A percentile compares a stretch with the other conserved stretches of the same genome.
Evolutionary conservation across 2,113 vertebrate species (phyloP).

Genomic region (Gallinago jamesoni): DNA sequence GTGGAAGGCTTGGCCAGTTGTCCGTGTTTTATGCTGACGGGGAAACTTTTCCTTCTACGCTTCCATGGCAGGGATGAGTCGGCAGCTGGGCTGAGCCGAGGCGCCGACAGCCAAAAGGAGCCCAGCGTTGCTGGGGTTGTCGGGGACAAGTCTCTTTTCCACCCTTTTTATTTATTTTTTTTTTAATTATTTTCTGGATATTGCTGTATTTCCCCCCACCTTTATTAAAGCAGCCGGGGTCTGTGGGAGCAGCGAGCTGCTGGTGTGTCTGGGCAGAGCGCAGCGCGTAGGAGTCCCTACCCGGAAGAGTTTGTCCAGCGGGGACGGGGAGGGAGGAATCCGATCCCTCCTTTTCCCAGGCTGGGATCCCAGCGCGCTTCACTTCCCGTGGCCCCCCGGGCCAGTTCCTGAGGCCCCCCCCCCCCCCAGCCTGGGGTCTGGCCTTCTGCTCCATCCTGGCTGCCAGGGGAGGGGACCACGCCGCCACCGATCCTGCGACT

Average conservation of each 20-base stretch:
- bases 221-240: background rate
- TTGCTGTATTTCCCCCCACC: background rate
- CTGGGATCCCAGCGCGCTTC: background rate
- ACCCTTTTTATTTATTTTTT: too few species aligned
- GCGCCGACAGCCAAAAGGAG: background rate
- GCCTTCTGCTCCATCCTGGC: background rate
- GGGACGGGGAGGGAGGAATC: conserved; percentile 51
- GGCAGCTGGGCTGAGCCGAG: conserved; percentile 19
- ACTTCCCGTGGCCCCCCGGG: too few species aligned
- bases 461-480: background rate
- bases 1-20: background rate
- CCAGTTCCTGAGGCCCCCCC: background rate
- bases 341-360: conserved; percentile 60
- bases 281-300: conserved; percentile 24
- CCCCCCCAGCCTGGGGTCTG: background rate
- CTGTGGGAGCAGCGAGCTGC: background rate
- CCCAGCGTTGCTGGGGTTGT: background rate
- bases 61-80: conserved; percentile 54
- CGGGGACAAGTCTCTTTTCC: background rate
- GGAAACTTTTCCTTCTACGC: conserved; percentile 18
- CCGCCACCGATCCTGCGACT: background rate
- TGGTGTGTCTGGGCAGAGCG: background rate
- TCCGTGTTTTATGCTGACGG: conserved; percentile 13
- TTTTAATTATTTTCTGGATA: accelerated
- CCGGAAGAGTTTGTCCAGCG: conserved; percentile 54